phyloP scores from a whole-genome alignment of 2,888 invertebrate species.

The Calephelis perditalis region DNA sequence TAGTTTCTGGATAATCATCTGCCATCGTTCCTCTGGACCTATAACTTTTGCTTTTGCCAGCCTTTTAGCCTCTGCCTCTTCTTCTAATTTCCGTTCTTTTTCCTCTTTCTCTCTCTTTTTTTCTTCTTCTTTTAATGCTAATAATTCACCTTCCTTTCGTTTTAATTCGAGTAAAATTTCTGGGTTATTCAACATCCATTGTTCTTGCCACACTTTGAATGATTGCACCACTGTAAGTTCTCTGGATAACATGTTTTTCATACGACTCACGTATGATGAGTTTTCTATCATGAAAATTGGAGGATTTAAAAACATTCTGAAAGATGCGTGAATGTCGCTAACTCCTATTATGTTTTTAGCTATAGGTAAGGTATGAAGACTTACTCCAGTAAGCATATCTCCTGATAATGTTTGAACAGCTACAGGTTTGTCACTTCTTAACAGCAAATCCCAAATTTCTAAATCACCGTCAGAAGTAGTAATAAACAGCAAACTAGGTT shows the following conservation, averaged over 20 bases:
- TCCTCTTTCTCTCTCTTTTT: constrained; percentile 54
- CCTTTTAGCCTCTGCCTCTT: constrained; percentile 69
- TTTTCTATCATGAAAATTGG: constrained; percentile 68
- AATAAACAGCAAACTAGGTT: constrained; percentile 84
- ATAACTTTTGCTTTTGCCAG: constrained; percentile 54
- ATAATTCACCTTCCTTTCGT: constrained; percentile 57
- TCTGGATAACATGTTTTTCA: constrained; percentile 67
- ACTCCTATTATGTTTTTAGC: constrained; percentile 81
- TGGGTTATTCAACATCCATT: constrained; percentile 71
- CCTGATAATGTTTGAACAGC: constrained; percentile 83
- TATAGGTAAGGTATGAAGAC: constrained; percentile 76
- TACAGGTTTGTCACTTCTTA: constrained; percentile 82
- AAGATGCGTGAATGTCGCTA: constrained; percentile 82
- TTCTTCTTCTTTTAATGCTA: constrained; percentile 64
- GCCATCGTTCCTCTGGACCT: constrained; percentile 77
- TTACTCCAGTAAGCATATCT: constrained; percentile 80
- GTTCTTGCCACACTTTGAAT: constrained; percentile 79
- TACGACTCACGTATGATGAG: constrained; percentile 53
- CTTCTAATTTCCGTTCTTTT: constrained; percentile 66
- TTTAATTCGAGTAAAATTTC: constrained; percentile 56
- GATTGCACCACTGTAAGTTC: constrained; percentile 72
- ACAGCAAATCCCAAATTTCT: constrained; percentile 89
- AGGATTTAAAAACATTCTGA: constrained; percentile 81
- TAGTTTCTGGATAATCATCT: constrained; percentile 80
- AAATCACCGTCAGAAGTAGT: constrained; percentile 85